These are phyloP conservation scores for Zingel zingel DNA, from an alignment of 2,113 vertebrate genomes.

Conservation along the genomic window DNA sequence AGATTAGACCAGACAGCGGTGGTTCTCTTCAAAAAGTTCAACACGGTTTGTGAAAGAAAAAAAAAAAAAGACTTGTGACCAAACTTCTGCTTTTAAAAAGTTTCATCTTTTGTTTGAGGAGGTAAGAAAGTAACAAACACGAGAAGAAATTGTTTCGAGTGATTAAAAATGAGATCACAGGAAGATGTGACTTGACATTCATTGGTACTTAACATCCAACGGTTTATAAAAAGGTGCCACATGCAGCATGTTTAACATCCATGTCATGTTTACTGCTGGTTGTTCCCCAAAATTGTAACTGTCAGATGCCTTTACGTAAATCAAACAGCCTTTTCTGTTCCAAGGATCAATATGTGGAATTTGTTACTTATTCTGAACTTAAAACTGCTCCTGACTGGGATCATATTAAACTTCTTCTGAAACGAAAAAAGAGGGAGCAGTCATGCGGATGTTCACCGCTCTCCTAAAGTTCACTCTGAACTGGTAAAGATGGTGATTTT, in stretches of 20 bases:
- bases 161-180: constrained; percentile 28
- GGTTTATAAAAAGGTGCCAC: constrained; percentile 47
- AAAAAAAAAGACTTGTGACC: background rate
- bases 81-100: background rate
- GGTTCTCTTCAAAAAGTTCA: background rate
- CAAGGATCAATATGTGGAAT: too few species aligned
- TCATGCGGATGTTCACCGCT: too few species aligned
- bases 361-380: too few species aligned
- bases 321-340: too few species aligned
- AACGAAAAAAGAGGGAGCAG: too few species aligned
- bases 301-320: too few species aligned
- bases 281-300: background rate
- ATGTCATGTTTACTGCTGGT: background rate
- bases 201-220: constrained; percentile 44
- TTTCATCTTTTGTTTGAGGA: background rate
- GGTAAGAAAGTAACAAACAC: background rate
- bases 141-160: constrained; percentile 2
- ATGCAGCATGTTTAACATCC: constrained; percentile 44
- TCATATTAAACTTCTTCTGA: too few species aligned
- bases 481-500: too few species aligned
- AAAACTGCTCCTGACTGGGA: too few species aligned
- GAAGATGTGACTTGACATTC: constrained; percentile 51
- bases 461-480: too few species aligned
- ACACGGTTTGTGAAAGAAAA: constrained; percentile 4
- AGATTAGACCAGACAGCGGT: background rate